phyloP scores from a whole-genome alignment of 1,140 invertebrate species.

The Atta colombica region DNA sequence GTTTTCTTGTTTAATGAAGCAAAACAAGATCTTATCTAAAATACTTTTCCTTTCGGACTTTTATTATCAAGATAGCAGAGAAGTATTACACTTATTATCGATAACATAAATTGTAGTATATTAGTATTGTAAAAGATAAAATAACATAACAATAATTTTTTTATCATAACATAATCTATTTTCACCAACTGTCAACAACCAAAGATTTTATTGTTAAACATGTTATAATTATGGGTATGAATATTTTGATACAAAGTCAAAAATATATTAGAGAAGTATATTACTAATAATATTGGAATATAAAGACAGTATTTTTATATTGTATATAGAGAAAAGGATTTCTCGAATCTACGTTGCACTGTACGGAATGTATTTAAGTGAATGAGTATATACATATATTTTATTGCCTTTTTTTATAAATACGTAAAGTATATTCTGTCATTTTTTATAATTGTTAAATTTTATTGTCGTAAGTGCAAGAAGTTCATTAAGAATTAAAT shows the following conservation, averaged over 20 bases:
- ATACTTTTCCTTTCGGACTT: neutral
- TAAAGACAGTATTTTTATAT: neutral
- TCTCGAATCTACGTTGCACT: neutral
- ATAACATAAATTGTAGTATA: too few relatives aligned
- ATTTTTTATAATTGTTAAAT: neutral
- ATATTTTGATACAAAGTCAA: neutral
- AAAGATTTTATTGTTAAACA: too few relatives aligned
- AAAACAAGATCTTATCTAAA: neutral
- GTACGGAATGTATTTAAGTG: neutral
- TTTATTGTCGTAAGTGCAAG: neutral
- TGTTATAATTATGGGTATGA: neutral
- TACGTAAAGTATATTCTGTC: neutral
- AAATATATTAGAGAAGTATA: neutral
- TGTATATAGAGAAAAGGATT: neutral
- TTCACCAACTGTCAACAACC: too few relatives aligned
- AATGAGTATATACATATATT: neutral
- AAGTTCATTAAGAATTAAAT: neutral
- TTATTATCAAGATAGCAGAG: slow-evolving; percentile 4
- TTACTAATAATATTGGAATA: neutral
- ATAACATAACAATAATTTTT: too few relatives aligned
- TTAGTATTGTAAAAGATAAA: too few relatives aligned
- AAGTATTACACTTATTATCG: too few relatives aligned
- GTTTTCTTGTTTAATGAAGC: neutral
- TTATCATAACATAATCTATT: too few relatives aligned
- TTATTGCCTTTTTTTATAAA: neutral